These are phyloP conservation scores for Stichodactyla helianthus DNA, from an alignment of 64 coral and sea anemone genomes.

Conservation along the genomic window DNA sequence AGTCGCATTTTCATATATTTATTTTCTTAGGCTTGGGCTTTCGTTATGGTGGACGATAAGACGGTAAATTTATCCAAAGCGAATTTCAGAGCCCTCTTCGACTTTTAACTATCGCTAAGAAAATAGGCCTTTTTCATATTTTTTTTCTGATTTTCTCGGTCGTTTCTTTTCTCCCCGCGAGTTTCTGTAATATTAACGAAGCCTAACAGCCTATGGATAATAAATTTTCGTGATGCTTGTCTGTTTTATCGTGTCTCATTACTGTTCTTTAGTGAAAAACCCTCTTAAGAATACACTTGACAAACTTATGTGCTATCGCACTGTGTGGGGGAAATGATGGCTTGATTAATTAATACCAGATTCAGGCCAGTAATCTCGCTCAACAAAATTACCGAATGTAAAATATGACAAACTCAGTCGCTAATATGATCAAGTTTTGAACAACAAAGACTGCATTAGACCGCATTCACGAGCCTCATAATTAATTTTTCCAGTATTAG, in stretches of 20 bases:
- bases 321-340: neutral
- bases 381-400: neutral
- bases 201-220: neutral
- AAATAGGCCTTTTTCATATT: neutral
- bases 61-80: no score
- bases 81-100: neutral
- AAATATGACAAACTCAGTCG: neutral
- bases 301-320: neutral
- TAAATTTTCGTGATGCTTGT: neutral
- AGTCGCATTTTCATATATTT: no score
- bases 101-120: neutral
- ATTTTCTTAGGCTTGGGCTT: no score
- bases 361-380: neutral
- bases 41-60: no score
- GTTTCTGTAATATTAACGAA: no score
- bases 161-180: neutral
- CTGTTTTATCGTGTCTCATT: constrained; percentile 6
- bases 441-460: neutral
- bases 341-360: neutral
- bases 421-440: neutral
- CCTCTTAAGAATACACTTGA: neutral
- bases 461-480: neutral
- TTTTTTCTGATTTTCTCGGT: neutral
- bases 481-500: neutral
- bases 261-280: neutral